phyloP scores from a whole-genome alignment of 2,113 vertebrate genomes.

The Myrmophylax atrothorax region DNA sequence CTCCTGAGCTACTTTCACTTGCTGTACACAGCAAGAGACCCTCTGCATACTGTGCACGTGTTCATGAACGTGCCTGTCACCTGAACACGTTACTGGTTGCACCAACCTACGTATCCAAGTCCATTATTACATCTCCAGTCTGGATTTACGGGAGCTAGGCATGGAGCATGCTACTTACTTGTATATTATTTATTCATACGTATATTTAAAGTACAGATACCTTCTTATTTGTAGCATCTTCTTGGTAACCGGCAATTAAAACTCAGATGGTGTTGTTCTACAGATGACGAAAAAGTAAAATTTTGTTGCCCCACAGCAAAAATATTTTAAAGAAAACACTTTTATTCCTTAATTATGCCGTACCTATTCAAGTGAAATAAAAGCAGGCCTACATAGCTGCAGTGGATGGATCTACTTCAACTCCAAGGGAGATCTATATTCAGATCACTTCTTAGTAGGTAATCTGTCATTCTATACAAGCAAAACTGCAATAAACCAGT shows the following conservation, averaged over 20 bases:
- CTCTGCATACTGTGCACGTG: rapidly evolving
- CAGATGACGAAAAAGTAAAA: background rate
- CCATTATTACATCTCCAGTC: background rate
- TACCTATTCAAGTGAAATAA: background rate
- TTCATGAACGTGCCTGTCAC: background rate
- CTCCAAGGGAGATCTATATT: conserved; percentile 28
- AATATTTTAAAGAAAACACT: background rate
- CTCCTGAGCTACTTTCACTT: background rate
- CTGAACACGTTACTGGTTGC: rapidly evolving
- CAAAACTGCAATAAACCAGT: conserved; percentile 46
- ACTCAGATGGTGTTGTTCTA: rapidly evolving
- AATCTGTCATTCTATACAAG: conserved; percentile 46
- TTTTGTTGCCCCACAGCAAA: background rate
- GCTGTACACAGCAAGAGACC: background rate
- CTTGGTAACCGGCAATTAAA: background rate
- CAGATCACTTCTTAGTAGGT: conserved; percentile 35
- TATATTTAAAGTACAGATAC: background rate
- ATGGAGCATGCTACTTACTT: background rate
- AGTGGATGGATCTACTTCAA: background rate
- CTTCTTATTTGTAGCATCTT: background rate
- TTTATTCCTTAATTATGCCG: background rate
- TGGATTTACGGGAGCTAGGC: background rate
- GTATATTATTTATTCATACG: background rate
- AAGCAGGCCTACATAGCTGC: background rate
- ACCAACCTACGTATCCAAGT: background rate